Base-by-base conservation (phyloP, 2,113 vertebrate genomes). In the Hymenochirus boettgeri region DNA sequence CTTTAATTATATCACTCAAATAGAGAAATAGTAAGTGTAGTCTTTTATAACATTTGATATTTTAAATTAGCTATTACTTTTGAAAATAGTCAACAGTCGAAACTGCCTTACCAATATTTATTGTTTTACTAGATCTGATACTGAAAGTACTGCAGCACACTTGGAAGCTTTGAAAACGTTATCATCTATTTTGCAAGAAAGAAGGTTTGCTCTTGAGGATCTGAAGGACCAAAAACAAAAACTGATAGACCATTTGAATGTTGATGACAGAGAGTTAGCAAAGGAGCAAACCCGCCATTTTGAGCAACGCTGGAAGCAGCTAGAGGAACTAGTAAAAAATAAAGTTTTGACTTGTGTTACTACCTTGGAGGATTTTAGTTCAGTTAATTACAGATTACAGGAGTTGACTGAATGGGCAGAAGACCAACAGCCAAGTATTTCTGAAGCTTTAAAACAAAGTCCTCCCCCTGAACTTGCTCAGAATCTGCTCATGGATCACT, bases 351-450 rank as follows among this genome's bases (percentile, higher is more conserved):
- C 88, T 63, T 95, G 90, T 0, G 65, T 90, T 19, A 82, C 91
- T 31, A 93, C 91, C 3, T 73, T 98, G 52, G 91, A 97, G 79
- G 92, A 97, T 54, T 61, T 97, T 19, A 79, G 66, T 8, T 79
- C 85, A 33, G 88, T 97, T 1, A 88, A 89, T 78, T 80, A 87
- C 62, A 88, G 67, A 72, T 82, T 98, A 61, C 90, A 85, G 64
- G 95, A 97, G 58, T 82, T 94, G 18, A 88, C 86, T 72, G 91
- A 95, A 62, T 97, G 94, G 94, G 91, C 91, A 7, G 91, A 93
- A 63, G 91, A 94, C 53, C 92, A 96, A 47, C 86, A 90, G 1
- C 93, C 91, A 5, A 78, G 72, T 51, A 65, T 96, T 0, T 85
- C 85, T 11, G 92, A 93, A 47, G 88, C 86, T 3, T 78, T 97